Evolutionary conservation across 1,140 invertebrate species (phyloP), one percentile per base, ranked within the genome.

Genomic region (Saccostrea cuccullata): DNA sequence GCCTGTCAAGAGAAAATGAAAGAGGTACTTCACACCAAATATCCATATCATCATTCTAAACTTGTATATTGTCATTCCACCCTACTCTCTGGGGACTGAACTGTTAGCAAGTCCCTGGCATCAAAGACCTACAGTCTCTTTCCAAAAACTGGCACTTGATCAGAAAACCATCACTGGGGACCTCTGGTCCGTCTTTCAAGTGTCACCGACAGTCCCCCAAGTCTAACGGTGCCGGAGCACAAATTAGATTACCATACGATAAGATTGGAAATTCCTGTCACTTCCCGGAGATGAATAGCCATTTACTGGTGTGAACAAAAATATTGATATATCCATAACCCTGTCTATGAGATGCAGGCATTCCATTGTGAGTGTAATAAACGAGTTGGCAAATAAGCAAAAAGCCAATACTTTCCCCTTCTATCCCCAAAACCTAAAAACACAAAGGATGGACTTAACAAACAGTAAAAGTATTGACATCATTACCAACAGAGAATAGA

Each of bases 291-390:
- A 77, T 77, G 70, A 77, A 77, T 77, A 77, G 70, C 26, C 70
- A 30, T 77, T 77, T 77, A 77, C 70, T 77, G 70, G 70, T 77
- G 70, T 77, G 70, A 77, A 77, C 26, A 30, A 77, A 77, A 77
- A 36, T 77, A 77, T 77, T 77, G 70, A 77, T 13, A 77, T 77
- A 26, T 77, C 70, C 26, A 26, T 36, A 77, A 30, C 58, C 58
- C 17, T 17, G 23, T 67, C 23, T 20, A 17, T 9, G 60, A 67
- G 60, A 67, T 67, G 60, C 60, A 30, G 9, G 23, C 70, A 15
- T 36, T 30, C 70, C 30, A 77, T 77, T 77, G 70, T 77, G 26
- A 77, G 30, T n/a, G n/a, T n/a, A 64, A 64, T 64, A n/a, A 64
- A 36, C 13, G 15, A 36, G 23, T 77, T 77, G 26, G 70, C 70